These are phyloP conservation scores for Amblyopsis rosae DNA, from an alignment of 2,113 vertebrate species.

Conservation along the genomic window DNA sequence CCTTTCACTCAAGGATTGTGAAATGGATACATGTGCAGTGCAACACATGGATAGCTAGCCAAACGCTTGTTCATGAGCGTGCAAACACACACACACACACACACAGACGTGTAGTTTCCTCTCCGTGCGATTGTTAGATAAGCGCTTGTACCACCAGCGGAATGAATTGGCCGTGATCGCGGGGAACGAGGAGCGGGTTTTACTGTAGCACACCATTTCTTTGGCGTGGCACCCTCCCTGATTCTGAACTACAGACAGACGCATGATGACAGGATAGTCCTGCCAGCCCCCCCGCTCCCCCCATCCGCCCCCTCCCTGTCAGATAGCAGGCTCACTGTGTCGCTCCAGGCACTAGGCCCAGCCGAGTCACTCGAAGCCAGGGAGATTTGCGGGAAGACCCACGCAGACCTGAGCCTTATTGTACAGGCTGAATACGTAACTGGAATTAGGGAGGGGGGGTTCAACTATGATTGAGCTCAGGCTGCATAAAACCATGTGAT, in stretches of 20 bases:
- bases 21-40: neutral
- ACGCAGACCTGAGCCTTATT: slow-evolving; percentile 2
- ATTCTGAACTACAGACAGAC: neutral
- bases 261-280: neutral
- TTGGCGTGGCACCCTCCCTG: slow-evolving; percentile 2
- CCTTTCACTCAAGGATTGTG: too few species aligned
- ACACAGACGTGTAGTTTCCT: slow-evolving; percentile 53
- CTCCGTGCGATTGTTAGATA: slow-evolving; percentile 74
- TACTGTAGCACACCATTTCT: slow-evolving; percentile 42
- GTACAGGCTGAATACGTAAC: too few species aligned
- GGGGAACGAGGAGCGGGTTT: slow-evolving; percentile 50
- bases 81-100: neutral
- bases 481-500: too few species aligned
- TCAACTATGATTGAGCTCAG: too few species aligned
- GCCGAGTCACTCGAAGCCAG: slow-evolving; percentile 7
- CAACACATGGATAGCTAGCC: neutral
- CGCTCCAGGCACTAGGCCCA: slow-evolving; percentile 11
- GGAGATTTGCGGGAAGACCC: slow-evolving; percentile 2
- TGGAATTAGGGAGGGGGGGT: too few species aligned
- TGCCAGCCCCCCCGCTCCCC: neutral
- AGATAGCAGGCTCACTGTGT: slow-evolving; percentile 7
- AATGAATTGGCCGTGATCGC: slow-evolving; percentile 67
- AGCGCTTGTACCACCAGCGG: slow-evolving; percentile 65
- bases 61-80: neutral
- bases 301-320: neutral